Base-by-base conservation (phyloP, 2,888 invertebrate genomes). In the Eucriotettix oculatus region DNA sequence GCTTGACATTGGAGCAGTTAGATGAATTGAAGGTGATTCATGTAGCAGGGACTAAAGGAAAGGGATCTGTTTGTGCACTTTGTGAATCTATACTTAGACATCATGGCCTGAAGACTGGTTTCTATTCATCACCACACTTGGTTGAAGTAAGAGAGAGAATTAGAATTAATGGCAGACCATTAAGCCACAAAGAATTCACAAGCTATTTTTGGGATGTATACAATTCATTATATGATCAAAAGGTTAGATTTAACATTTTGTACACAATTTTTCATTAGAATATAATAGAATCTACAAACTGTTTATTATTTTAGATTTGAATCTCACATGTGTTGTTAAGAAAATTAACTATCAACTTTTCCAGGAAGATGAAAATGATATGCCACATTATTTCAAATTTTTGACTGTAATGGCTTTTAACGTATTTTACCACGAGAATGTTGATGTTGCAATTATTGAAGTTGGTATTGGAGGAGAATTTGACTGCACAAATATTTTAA, bases 11-110 rank as follows among this genome's bases (percentile, higher is more conserved):
- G 17, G 75, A 83, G 1, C 80, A 83, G 64, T 71, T 95, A 60
- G 86, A 90, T 67, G 75, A 78, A 59, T 71, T 96, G 16, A 86
- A 90, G 59, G 82, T 95, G 53, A 93, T 99, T 69, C 99, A 99
- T 76, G 86, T 99, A 10, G 84, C 93, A 62, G 99, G 99, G 11
- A 98, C 98, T 1, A 99, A 99, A 76, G 99, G 98, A 58, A 99
- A 99, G 83, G 92, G 90, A 29, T 94, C 95, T 16, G 95, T 96
- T 0, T 95, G 96, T 71, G 94, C 96, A 0, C 86, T 91, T 73
- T 84, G 86, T 65, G 99, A 99, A 73, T 84, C 87, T 0, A 90
- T 99, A 63, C 77, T 99, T 11, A 82, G 91, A 0, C 76, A 82
- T 40, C 85, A 90, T 70, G 94, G 94, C 2, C 84, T 82, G 69